A percentile compares a stretch with the other conserved stretches of the same genome.
phyloP scores from a whole-genome alignment of 2,888 invertebrate species.

The Luperina testacea region DNA sequence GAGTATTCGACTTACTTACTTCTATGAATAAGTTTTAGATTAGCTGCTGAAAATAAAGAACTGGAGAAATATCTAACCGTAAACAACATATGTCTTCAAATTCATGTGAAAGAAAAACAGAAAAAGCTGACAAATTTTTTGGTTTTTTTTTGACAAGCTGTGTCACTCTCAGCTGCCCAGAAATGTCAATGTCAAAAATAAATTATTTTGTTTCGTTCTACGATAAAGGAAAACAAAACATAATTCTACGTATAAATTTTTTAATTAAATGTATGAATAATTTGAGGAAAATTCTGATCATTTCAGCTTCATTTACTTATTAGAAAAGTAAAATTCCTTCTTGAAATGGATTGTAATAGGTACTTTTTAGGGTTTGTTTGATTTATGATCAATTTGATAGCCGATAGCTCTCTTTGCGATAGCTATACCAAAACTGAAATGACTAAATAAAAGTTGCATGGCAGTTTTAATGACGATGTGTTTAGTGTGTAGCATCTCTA shows the following conservation, averaged over 20 bases:
- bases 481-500: not conserved
- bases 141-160: not conserved
- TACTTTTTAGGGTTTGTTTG: not conserved
- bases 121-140: constrained; percentile 14
- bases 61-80: constrained; percentile 22
- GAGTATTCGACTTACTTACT: constrained; percentile 12
- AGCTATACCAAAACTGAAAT: not conserved
- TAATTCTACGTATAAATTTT: no score
- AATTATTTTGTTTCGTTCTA: not conserved
- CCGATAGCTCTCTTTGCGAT: no score
- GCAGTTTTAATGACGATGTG: not conserved
- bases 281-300: not conserved
- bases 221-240: not conserved
- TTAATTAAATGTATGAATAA: not conserved
- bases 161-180: not conserved
- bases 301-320: not conserved
- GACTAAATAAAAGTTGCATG: not conserved
- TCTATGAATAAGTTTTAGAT: constrained; percentile 20
- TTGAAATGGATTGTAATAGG: not conserved
- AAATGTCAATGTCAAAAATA: not conserved
- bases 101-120: not conserved
- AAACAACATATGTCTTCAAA: constrained; percentile 28
- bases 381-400: not conserved
- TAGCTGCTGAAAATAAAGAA: constrained; percentile 24
- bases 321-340: not conserved